Evolutionary conservation across 2,797 vertebrate species (phyloP), one percentile per base, ranked within the genome.

Genomic region (Dallia pectoralis): DNA sequence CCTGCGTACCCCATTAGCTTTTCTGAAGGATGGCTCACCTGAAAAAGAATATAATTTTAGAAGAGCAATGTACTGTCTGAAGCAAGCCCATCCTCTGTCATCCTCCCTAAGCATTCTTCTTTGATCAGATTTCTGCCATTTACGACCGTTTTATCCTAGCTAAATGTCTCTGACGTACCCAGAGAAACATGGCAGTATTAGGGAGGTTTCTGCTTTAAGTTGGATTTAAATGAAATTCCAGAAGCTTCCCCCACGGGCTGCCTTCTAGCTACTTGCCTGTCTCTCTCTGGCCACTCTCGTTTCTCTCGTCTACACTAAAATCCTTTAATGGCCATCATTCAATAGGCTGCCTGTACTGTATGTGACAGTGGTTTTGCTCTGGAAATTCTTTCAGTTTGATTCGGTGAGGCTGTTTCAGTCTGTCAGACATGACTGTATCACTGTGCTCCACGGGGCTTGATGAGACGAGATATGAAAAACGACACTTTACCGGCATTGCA

Each of bases 161-260:
- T 76, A 67, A 69, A 14, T 0, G 67, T 83, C 70, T 83, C 67
- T 79, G 85, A 63, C 63, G 84, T 88, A 86, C 89, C 86, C 84
- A 86, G 85, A 90, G 86, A 82, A n/a, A 89, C 4, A 7, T 87
- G 84, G 4, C 80, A 79, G 73, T 86, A 84, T 88, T 81, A 81
- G 74, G 74, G 74, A 78, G 80, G 76, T 73, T 79, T 76, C 81
- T 87, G 86, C 88, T 89, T 88, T 82, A 84, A 77, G 81, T 88
- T 90, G 88, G 85, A 85, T 81, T 88, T 76, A 90, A 91, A 91
- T 90, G 88, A 85, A 86, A 88, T 91, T 90, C 88, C 76, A 85
- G 75, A 4, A 18, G 44, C 79, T 78, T 19, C n/a, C n/a, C 53
- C n/a, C 53, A n/a, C 12, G n/a, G 84, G 48, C 27, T 9, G 27